Evolutionary conservation across 2,888 invertebrate species (phyloP), one percentile per base, ranked within the genome.

Genomic region (Bellardia pandia): DNA sequence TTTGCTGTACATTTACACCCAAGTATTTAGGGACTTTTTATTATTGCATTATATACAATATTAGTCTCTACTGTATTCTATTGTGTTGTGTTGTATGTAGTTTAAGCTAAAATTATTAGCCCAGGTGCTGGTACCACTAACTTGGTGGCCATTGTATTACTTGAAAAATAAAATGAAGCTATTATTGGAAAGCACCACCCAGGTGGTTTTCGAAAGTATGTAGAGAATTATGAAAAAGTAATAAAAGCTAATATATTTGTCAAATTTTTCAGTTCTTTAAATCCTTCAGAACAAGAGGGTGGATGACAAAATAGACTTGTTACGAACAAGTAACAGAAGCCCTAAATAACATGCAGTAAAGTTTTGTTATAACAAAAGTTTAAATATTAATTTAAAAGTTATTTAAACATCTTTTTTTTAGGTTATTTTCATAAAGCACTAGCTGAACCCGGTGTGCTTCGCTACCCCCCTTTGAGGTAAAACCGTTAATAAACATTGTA

Each of bases 151-250:
- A 79, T 71, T 51, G 37, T 51, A 16, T 62, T 45, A 40, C 9
- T 1, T 9, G 58, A 9, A 14, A 37, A 69, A 37, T 9, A 16
- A 53, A 23, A 33, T 37, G 11, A 66, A 48, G 58, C 13, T 78
- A 37, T 9, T 48, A n/a, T 23, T 30, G 37, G 37, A 58, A 16
- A 45, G 45, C 0, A 45, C 8, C 33, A 16, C 16, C 7, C 33
- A 4, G 58, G 16, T 69, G 78, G 68, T 3, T 56, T 77, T n/a
- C 16, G 3, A 40, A 66, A 75, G 14, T 42, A n/a, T 56, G 14
- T 23, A 23, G 23, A 71, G 40, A 9, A 56, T 71, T 56, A 56
- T n/a, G 16, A 23, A 56, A 40, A 58, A 7, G 30, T 33, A 40
- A 37, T n/a, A 71, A 33, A 74, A 60, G 14, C 14, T 8, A 33